Conservation (phyloP, 2,113 vertebrate genomes). For the Setophaga kirtlandii region DNA sequence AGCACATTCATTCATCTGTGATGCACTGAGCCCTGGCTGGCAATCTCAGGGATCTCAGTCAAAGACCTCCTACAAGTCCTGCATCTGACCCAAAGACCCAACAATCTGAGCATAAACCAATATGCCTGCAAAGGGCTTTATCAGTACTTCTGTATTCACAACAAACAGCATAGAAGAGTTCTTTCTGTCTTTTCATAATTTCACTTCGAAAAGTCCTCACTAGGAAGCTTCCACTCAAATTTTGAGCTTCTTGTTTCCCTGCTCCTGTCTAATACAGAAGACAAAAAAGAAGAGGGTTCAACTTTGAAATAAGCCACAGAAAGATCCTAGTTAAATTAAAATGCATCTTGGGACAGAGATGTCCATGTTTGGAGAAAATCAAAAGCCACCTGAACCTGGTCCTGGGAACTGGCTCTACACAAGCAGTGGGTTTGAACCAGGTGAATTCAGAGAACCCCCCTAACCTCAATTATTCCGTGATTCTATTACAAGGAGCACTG, state of each 20-base stretch:
- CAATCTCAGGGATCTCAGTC: neutral
- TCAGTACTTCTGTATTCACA: neutral
- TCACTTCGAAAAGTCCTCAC: neutral
- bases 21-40: neutral
- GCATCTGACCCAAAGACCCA: neutral
- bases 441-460: neutral
- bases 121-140: neutral
- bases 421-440: neutral
- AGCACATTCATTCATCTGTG: neutral
- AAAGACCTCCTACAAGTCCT: neutral
- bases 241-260: neutral
- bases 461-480: neutral
- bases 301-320: neutral
- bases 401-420: neutral
- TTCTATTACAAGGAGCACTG: neutral
- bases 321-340: neutral
- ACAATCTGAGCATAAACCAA: neutral
- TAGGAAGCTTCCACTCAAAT: neutral
- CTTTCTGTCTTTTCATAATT: neutral
- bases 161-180: neutral
- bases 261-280: neutral
- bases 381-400: neutral
- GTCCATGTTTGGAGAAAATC: neutral
- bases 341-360: neutral
- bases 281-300: neutral